A percentile compares a stretch with the other conserved stretches of the same genome.
These are phyloP conservation scores for Heterotilapia buettikoferi DNA, from an alignment of 2,113 vertebrate genomes.

Conservation along the genomic window DNA sequence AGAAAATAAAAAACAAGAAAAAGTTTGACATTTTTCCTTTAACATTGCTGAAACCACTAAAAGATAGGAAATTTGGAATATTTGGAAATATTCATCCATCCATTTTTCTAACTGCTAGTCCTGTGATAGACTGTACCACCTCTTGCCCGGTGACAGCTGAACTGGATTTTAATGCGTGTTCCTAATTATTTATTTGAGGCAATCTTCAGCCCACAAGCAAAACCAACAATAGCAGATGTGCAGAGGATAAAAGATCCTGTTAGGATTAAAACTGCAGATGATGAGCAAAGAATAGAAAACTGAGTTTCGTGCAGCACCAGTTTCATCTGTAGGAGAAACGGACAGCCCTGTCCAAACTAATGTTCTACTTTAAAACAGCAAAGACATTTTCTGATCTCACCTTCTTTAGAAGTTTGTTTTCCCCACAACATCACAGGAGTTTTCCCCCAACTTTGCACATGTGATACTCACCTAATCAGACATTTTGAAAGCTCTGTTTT, in stretches of 20 bases:
- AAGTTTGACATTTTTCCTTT: background rate
- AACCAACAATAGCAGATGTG: background rate
- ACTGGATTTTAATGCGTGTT: background rate
- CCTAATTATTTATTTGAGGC: background rate
- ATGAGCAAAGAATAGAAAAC: background rate
- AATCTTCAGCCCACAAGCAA: background rate
- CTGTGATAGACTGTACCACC: background rate
- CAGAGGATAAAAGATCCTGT: background rate
- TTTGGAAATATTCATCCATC: background rate
- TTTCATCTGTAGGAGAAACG: background rate
- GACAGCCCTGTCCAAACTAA: background rate
- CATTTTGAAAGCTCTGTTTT: background rate
- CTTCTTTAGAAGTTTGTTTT: background rate
- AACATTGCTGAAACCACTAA: background rate
- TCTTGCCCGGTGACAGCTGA: background rate
- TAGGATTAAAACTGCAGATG: background rate
- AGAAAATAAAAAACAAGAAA: background rate
- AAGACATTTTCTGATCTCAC: background rate
- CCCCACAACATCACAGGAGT: background rate
- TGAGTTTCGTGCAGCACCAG: background rate
- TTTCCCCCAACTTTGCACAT: background rate
- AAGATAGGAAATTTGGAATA: background rate
- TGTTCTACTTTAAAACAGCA: background rate
- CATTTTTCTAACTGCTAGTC: background rate
- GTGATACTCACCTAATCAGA: slow-evolving; percentile 10